Evolutionary conservation across 2,888 invertebrate species (phyloP).

Genomic region (Thumatha senex): DNA sequence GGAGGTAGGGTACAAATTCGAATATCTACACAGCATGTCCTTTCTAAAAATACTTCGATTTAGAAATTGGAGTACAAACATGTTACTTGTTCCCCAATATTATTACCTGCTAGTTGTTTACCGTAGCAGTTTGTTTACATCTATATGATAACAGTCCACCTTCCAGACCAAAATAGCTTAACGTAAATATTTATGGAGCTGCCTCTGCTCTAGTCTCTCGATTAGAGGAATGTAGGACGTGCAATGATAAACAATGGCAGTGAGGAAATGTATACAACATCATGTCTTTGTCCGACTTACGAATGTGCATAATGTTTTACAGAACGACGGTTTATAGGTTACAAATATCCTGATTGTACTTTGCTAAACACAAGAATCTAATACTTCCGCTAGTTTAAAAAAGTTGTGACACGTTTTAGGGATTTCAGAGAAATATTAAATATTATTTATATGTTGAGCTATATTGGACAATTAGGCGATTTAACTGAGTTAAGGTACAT

Average conservation of each 20-base stretch:
- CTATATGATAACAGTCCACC: slow-evolving; percentile 10
- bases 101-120: slow-evolving; percentile 13
- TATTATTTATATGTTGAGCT: too few relatives aligned
- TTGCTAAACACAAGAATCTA: too few relatives aligned
- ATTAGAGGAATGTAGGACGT: not conserved
- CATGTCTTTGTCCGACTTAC: not conserved
- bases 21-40: not conserved
- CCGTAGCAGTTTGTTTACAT: slow-evolving; percentile 27
- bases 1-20: too few relatives aligned
- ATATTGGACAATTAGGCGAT: too few relatives aligned
- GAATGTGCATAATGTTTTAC: not conserved
- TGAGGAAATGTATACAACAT: slow-evolving; percentile 1
- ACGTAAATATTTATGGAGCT: slow-evolving; percentile 24
- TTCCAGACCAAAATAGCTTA: slow-evolving; percentile 22
- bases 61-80: not conserved
- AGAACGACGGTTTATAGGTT: too few relatives aligned
- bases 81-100: not conserved
- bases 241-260: slow-evolving; percentile 2
- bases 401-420: too few relatives aligned
- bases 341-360: too few relatives aligned
- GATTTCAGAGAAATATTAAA: too few relatives aligned
- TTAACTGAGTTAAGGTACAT: too few relatives aligned
- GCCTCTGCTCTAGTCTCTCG: slow-evolving; percentile 1
- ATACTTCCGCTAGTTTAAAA: too few relatives aligned
- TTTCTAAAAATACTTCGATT: not conserved